A percentile compares a stretch with the other conserved stretches of the same genome.
Conservation (phyloP, 2,888 invertebrate species). For the Ophion ellenae region DNA sequence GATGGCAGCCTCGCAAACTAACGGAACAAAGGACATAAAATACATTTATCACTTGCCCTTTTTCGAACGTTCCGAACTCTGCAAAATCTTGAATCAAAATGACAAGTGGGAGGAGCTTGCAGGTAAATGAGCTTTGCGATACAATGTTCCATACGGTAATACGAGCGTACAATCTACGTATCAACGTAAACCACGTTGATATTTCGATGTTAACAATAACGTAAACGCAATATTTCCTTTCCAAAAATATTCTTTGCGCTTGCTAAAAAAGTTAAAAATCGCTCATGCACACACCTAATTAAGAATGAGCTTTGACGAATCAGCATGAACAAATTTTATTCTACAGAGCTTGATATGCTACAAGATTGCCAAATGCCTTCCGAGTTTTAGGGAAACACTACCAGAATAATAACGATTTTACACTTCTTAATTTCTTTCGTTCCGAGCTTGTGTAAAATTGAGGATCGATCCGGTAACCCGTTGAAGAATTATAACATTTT, state of each 20-base stretch:
- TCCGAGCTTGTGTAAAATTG: too few species aligned
- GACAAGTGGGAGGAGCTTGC: constrained; percentile 93
- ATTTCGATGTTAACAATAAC: not conserved
- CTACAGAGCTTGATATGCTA: too few species aligned
- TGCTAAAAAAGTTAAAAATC: not conserved
- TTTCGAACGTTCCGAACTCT: constrained; percentile 88
- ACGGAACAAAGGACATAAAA: constrained; percentile 68
- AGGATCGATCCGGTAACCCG: too few species aligned
- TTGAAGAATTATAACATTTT: not conserved
- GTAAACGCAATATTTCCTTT: too few species aligned
- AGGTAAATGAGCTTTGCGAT: constrained; percentile 78
- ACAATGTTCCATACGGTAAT: not conserved
- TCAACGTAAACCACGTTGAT: not conserved
- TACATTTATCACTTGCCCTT: constrained; percentile 91
- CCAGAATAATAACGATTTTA: not conserved
- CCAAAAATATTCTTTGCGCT: not conserved
- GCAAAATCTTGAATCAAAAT: constrained; percentile 91
- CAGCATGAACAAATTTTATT: not conserved
- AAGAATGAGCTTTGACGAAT: not conserved
- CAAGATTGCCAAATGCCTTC: too few species aligned
- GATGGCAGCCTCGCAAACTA: constrained; percentile 21
- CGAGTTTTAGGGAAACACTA: not conserved
- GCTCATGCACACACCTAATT: not conserved
- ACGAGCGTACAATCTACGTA: not conserved
- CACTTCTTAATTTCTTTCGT: not conserved